A percentile compares a stretch with the other conserved stretches of the same genome.
These are phyloP conservation scores for Mormyrops attenuatus DNA, from an alignment of 2,797 vertebrate genomes.

Conservation along the genomic window DNA sequence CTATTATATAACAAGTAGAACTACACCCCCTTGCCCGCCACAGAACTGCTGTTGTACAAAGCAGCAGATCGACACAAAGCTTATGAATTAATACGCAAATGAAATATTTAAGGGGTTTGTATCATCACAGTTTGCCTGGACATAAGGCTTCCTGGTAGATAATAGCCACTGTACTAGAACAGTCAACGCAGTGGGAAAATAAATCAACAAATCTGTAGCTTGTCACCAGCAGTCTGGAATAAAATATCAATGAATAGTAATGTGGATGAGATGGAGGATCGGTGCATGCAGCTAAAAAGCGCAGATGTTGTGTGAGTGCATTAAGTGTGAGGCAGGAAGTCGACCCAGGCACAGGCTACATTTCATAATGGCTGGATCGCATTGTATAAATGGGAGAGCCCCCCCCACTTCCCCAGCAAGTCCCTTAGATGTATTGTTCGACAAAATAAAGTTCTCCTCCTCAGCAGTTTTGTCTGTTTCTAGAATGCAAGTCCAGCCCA, in stretches of 20 bases:
- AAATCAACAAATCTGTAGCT: background rate
- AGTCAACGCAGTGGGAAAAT: background rate
- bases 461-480: background rate
- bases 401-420: background rate
- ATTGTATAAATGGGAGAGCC: background rate
- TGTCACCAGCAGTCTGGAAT: background rate
- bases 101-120: background rate
- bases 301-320: background rate
- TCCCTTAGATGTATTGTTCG: background rate
- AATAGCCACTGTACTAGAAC: background rate
- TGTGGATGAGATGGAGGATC: background rate
- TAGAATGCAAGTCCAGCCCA: background rate
- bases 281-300: background rate
- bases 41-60: background rate
- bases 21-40: background rate
- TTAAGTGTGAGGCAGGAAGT: background rate
- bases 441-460: background rate
- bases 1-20: background rate
- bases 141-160: background rate
- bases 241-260: conserved; percentile 1
- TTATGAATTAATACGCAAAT: background rate
- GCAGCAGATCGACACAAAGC: background rate
- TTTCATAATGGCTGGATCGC: background rate
- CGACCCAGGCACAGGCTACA: background rate
- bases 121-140: background rate